Percentiles rank a stretch among this genome's conserved stretches.
Conservation (phyloP, 1,140 invertebrate species). For the Drosophila takahashii region DNA sequence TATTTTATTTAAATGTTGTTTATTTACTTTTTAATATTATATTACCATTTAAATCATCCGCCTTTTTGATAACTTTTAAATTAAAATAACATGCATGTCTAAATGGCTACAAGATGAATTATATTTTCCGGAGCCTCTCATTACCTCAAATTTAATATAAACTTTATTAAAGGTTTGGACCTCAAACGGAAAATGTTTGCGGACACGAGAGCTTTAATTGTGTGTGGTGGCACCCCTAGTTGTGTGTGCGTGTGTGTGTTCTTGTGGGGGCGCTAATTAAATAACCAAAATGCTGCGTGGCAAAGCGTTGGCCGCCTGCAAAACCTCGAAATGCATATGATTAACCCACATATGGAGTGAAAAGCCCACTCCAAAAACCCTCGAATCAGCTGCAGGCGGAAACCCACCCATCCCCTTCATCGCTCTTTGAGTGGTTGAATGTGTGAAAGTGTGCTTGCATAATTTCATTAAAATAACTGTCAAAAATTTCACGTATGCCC, state of each 20-base stretch:
- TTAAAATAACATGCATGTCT: too few species aligned
- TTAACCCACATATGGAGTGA: conserved; percentile 63
- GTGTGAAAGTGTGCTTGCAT: conserved; percentile 78
- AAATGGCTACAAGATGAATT: too few species aligned
- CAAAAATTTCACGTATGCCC: conserved; percentile 77
- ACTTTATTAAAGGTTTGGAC: conserved; percentile 13
- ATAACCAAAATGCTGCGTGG: conserved; percentile 63
- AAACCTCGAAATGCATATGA: conserved; percentile 62
- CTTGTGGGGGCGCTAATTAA: conserved; percentile 58
- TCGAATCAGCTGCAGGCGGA: conserved; percentile 30
- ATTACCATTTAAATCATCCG: too few species aligned
- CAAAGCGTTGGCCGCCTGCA: conserved; percentile 15
- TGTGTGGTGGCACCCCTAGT: background rate
- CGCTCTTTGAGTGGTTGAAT: conserved; percentile 40
- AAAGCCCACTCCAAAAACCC: conserved; percentile 1
- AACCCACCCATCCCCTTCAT: background rate
- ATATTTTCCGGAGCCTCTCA: background rate
- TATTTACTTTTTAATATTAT: too few species aligned
- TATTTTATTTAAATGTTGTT: too few species aligned
- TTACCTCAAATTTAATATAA: background rate
- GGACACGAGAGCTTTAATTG: conserved; percentile 29
- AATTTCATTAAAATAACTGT: conserved; percentile 83
- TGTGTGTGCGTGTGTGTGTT: conserved; percentile 4
- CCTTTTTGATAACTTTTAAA: too few species aligned
- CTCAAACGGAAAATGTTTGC: conserved; percentile 15